Base-by-base conservation (phyloP, 2,797 vertebrate genomes). In the Centroberyx gerrardi region DNA sequence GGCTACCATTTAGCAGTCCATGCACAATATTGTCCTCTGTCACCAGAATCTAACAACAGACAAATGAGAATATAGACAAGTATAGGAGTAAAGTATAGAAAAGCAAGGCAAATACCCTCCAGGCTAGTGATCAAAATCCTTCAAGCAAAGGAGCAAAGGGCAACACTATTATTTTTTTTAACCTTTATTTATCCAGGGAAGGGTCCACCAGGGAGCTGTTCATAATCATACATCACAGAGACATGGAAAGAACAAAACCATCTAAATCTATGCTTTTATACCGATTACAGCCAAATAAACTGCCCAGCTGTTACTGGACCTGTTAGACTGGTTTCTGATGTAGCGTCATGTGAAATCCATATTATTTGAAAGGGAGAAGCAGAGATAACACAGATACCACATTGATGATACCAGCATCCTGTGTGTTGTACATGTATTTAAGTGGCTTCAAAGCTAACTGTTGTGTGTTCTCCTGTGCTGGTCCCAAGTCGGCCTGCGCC, bases 1-100 rank as follows among this genome's bases (percentile, higher is more conserved):
- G 36, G 12, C 1, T 76, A 8, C 14, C 27, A 5, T 62, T 79
- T 22, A 55, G 56, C 33, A 59, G 18, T 54, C 38, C 28, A 12
- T 22, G 1, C 27, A 73, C 13, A 2, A 15, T 38, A 58, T 17
- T 46, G 10, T 8, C 51, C 58, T 54, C 36, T 18, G 10, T 42
- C 7, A 46, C 14, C 46, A 49, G 22, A 78, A 48, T 74, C 29
- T 55, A 15, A 74, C n/a, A 68, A 55, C 17, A n/a, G 13, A 9
- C 33, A 48, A 14, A 28, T 4, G 27, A 7, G 22, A 22, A 22
- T 22, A 22, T 22, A 22, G 52, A 3, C 61, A 22, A 58, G 36
- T 40, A 42, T 4, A 15, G 33, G n/a, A n/a, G n/a, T n/a, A 64
- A 22, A 58, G 36, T 40, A 42, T 4, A 15, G 33, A 73, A 62